Percentiles rank a stretch among this genome's conserved stretches.
These are phyloP conservation scores for Brienomyrus brachyistius DNA, from an alignment of 2,113 vertebrate species.

Conservation along the genomic window DNA sequence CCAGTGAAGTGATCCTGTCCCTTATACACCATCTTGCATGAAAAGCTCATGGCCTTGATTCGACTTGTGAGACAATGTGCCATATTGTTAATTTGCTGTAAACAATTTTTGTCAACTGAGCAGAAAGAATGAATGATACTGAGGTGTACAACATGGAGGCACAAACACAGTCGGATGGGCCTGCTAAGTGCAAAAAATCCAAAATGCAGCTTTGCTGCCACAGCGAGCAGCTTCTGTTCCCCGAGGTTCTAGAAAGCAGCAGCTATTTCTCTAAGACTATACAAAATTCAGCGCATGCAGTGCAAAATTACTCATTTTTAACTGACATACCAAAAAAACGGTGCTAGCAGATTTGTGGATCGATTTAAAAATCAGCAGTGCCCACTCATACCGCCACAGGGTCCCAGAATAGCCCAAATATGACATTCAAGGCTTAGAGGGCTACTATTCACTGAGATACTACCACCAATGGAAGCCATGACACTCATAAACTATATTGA, in stretches of 20 bases:
- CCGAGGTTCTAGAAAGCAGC: neutral
- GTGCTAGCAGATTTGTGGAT: neutral
- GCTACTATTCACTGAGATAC: neutral
- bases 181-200: neutral
- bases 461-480: neutral
- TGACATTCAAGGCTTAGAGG: neutral
- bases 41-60: neutral
- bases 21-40: neutral
- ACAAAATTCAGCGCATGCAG: neutral
- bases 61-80: neutral
- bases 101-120: neutral
- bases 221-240: neutral
- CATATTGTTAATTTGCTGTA: neutral
- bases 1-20: neutral
- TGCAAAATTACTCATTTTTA: conserved; percentile 7
- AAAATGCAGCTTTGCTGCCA: neutral
- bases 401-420: neutral
- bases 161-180: neutral
- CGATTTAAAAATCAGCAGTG: neutral
- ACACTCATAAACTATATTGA: neutral
- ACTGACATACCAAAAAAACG: neutral
- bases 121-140: neutral
- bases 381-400: neutral
- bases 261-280: neutral
- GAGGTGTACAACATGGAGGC: neutral